A percentile compares a stretch with the other conserved stretches of the same genome.
These are phyloP conservation scores for Spodoptera frugiperda DNA, from an alignment of 1,140 invertebrate genomes.

Conservation along the genomic window DNA sequence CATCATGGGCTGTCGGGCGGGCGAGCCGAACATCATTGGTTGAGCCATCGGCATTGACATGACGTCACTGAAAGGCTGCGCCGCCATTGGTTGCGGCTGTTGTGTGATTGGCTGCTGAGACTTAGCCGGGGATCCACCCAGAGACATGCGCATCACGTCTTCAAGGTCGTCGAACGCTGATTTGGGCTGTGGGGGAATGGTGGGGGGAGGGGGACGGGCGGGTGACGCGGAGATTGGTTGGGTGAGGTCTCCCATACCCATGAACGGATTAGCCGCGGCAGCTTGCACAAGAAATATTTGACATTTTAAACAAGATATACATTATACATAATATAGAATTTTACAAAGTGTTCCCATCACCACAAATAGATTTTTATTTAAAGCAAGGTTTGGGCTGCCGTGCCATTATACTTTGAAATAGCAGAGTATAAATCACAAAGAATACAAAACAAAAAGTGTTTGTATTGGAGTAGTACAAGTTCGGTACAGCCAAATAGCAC, in stretches of 20 bases:
- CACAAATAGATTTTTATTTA: conserved; percentile 47
- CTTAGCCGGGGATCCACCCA: conserved; percentile 88
- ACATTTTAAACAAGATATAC: conserved; percentile 45
- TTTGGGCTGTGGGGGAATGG: conserved; percentile 83
- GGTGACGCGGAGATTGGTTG: conserved; percentile 83
- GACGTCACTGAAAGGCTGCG: conserved; percentile 74
- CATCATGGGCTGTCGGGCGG: conserved; percentile 87
- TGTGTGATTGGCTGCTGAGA: conserved; percentile 82
- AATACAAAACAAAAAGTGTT: too few species aligned
- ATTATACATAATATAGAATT: conserved; percentile 14
- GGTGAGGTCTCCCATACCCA: conserved; percentile 86
- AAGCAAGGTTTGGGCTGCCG: conserved; percentile 38
- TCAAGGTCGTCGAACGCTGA: conserved; percentile 91
- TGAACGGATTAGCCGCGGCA: conserved; percentile 87
- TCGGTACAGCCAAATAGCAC: conserved; percentile 31
- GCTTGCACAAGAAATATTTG: conserved; percentile 87
- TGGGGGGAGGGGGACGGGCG: conserved; percentile 81
- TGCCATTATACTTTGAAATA: too few species aligned
- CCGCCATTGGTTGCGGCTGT: conserved; percentile 78
- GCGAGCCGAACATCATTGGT: conserved; percentile 87
- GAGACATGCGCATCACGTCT: conserved; percentile 89
- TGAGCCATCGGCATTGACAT: conserved; percentile 72
- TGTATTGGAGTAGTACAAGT: conserved; percentile 21
- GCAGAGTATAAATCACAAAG: too few species aligned
- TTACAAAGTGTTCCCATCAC: conserved; percentile 47